Percentiles rank a stretch among this genome's conserved stretches.
Evolutionary conservation across 2,113 vertebrate species (phyloP).

Genomic region (Apistogramma diplotaenia): DNA sequence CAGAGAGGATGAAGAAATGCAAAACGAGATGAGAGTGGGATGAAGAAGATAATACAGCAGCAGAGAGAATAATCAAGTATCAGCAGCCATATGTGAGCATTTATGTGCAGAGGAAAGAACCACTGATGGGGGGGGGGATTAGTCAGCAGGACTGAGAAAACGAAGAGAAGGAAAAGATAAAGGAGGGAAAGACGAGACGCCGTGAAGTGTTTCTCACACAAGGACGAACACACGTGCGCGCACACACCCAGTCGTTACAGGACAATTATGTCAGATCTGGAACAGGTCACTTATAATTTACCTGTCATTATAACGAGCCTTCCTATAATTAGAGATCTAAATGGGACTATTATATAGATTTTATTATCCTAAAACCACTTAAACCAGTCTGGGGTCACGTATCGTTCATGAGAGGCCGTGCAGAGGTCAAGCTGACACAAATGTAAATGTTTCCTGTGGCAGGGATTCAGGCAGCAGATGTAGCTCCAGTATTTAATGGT

Average conservation of each 20-base stretch:
- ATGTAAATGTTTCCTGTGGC: too few species aligned
- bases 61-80: not conserved
- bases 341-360: not conserved
- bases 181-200: conserved; percentile 1
- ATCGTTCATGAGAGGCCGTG: not conserved
- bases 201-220: not conserved
- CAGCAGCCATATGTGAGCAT: not conserved
- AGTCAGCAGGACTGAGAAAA: conserved; percentile 48
- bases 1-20: not conserved
- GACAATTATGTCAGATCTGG: not conserved
- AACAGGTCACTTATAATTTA: not conserved
- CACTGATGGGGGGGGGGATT: conserved; percentile 9
- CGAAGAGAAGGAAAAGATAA: not conserved
- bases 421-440: too few species aligned
- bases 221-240: not conserved
- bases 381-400: not conserved
- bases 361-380: not conserved
- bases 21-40: not conserved
- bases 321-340: not conserved
- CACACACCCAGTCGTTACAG: not conserved
- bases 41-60: not conserved
- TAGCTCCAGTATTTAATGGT: too few species aligned
- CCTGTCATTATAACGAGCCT: not conserved
- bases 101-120: not conserved
- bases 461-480: too few species aligned